Base-by-base conservation (phyloP, 2,888 invertebrate species). In the Corythucha ciliata region DNA sequence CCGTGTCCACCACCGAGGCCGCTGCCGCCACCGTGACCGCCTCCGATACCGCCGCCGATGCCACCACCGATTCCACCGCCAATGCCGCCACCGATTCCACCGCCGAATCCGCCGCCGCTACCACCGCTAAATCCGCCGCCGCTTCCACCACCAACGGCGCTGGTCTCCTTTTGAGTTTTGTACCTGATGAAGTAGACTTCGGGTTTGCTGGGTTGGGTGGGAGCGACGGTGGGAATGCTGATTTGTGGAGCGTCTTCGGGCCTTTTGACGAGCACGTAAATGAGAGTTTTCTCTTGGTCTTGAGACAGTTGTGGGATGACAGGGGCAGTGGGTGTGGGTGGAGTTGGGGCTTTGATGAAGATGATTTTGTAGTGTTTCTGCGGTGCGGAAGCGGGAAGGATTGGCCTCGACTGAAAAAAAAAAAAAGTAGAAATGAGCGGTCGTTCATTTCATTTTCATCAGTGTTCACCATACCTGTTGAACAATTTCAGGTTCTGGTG, bases 341-440 rank as follows among this genome's bases (percentile, higher is more conserved):
- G 79, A 62, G 87, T 79, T 63, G 88, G 88, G 50, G 88, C 88
- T 75, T 89, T 89, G 71, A 89, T 89, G 78, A 89, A 89, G 72
- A 89, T 87, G 68, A 89, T 89, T 68, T 89, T 89, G 78, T 89
- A 87, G 70, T 88, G 87, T 65, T 88, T 88, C 70, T 87, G 87
- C 40, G 87, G 76, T 59, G 83, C 80, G 42, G 81, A 80, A 1
- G 80, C 72, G 16, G 75, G 74, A 4, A 72, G 70, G 61, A 84
- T 78, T 52, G 80, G 76, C 62, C 81, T 78, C 57, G 75, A 74
- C 47, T n/a, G n/a, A n/a, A n/a, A n/a, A n/a, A n/a, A n/a, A n/a
- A n/a, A n/a, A n/a, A n/a, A n/a, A n/a, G n/a, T n/a, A n/a, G n/a
- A n/a, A n/a, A n/a, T n/a, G n/a, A n/a, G n/a, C n/a, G n/a, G n/a